Conservation (phyloP, 2,888 invertebrate genomes). For the Drosophila lutescens region DNA sequence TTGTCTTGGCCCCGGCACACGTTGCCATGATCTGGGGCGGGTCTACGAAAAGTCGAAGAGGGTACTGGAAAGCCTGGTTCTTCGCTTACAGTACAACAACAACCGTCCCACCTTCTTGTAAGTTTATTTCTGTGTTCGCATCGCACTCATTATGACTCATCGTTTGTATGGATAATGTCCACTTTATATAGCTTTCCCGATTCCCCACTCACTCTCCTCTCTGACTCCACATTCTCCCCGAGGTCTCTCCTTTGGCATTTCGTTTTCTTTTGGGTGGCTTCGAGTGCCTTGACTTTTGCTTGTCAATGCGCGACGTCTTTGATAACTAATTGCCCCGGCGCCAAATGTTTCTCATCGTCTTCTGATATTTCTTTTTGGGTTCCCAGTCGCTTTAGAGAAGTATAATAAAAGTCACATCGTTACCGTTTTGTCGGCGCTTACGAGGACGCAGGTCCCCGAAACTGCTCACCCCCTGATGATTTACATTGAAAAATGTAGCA, state of each 20-base stretch:
- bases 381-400: constrained; percentile 9
- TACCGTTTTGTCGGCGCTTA: constrained; percentile 65
- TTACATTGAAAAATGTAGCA: constrained; percentile 50
- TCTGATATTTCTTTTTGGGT: constrained; percentile 13
- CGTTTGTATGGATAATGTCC: constrained; percentile 36
- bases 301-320: constrained; percentile 79
- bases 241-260: constrained; percentile 10
- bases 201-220: too few species aligned
- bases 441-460: neutral
- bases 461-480: constrained; percentile 19
- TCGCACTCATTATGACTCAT: constrained; percentile 34
- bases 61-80: neutral
- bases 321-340: constrained; percentile 79
- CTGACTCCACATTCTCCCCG: neutral
- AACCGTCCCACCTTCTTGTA: constrained; percentile 10
- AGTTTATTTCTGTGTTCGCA: constrained; percentile 2
- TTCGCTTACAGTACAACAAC: constrained; percentile 24
- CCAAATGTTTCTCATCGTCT: constrained; percentile 65
- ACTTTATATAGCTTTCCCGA: constrained; percentile 50
- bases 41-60: constrained; percentile 23
- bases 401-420: constrained; percentile 76
- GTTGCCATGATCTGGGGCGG: constrained; percentile 69
- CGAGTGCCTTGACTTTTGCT: constrained; percentile 79
- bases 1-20: constrained; percentile 51
- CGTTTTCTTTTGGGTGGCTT: constrained; percentile 62